Percentiles rank a stretch among this genome's conserved stretches.
These are phyloP conservation scores for Cyclina sinensis DNA, from an alignment of 1,140 invertebrate genomes.

Conservation along the genomic window DNA sequence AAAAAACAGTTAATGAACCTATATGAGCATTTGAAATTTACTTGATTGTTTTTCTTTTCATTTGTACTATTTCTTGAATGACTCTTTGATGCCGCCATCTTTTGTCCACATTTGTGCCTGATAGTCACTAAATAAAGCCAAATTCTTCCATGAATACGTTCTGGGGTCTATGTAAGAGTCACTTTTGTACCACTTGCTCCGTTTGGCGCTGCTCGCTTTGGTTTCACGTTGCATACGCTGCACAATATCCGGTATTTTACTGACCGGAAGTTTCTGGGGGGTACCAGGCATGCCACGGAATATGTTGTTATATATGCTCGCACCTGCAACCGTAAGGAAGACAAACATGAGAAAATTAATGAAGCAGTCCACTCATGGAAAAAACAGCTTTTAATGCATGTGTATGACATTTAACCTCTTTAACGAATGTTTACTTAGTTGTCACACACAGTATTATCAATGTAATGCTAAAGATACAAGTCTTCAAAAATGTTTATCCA, in stretches of 20 bases:
- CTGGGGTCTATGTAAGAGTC: constrained; percentile 59
- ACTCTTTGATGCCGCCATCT: constrained; percentile 34
- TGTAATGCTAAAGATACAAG: too few relatives aligned
- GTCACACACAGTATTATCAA: too few relatives aligned
- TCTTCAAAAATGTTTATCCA: too few relatives aligned
- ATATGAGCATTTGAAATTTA: too few relatives aligned
- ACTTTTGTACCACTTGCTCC: constrained; percentile 61
- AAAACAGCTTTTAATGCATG: too few relatives aligned
- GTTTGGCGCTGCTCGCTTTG: constrained; percentile 56
- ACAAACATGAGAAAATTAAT: too few relatives aligned
- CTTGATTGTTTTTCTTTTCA: not conserved
- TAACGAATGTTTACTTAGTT: too few relatives aligned
- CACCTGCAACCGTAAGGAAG: constrained; percentile 3
- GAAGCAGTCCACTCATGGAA: too few relatives aligned
- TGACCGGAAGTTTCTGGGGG: constrained; percentile 58
- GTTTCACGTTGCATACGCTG: constrained; percentile 63
- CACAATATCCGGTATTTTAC: constrained; percentile 63
- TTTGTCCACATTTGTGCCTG: constrained; percentile 65
- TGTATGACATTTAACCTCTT: too few relatives aligned
- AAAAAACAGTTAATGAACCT: too few relatives aligned
- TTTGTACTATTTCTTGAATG: constrained; percentile 49
- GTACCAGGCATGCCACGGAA: constrained; percentile 45
- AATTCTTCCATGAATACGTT: constrained; percentile 64
- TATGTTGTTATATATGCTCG: constrained; percentile 43
- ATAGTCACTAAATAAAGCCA: constrained; percentile 60